Conservation (phyloP, 2,113 vertebrate species). For the Natator depressus region DNA sequence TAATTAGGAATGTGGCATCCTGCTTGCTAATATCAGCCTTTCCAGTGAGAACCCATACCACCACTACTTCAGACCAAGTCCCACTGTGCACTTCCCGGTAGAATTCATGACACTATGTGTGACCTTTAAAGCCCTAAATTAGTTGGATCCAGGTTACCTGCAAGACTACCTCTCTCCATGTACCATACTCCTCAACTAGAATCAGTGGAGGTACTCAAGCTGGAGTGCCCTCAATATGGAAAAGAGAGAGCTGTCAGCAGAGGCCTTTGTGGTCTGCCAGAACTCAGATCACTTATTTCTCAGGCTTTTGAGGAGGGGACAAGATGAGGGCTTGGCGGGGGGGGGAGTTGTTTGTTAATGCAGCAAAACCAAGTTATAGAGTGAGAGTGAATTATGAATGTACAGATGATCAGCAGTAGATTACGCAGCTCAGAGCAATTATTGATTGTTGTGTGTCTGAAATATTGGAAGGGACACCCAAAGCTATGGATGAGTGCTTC, state of each 20-base stretch:
- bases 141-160: not conserved
- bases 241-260: constrained; percentile 33
- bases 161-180: not conserved
- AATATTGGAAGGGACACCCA: not conserved
- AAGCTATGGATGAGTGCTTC: not conserved
- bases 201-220: not conserved
- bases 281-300: not conserved
- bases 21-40: not conserved
- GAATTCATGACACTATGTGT: not conserved
- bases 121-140: not conserved
- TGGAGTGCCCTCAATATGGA: not conserved
- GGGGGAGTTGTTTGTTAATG: not conserved
- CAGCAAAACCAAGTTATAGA: not conserved
- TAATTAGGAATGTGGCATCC: not conserved
- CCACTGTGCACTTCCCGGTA: not conserved
- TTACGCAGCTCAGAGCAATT: not conserved
- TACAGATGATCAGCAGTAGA: not conserved
- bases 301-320: not conserved
- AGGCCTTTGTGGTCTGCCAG: constrained; percentile 28
- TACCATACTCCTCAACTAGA: not conserved
- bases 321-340: not conserved
- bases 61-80: not conserved
- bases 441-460: not conserved
- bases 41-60: not conserved
- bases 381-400: accelerated